Evolutionary conservation across 2,888 invertebrate species (phyloP).

Genomic region (Zhuqinia jingwanae): DNA sequence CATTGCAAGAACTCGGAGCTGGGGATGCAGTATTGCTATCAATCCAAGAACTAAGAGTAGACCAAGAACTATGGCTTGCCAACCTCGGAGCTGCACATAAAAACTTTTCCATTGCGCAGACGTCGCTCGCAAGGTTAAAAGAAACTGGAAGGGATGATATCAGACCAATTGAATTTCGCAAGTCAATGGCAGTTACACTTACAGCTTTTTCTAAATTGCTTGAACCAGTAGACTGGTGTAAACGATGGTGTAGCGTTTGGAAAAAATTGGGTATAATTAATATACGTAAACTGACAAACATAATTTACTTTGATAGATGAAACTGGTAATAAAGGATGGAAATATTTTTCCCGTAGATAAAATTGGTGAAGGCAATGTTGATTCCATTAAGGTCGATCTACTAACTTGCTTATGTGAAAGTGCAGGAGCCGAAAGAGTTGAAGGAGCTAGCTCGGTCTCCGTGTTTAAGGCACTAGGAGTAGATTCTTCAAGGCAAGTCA

Average conservation of each 20-base stretch:
- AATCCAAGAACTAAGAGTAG: conserved; percentile 43
- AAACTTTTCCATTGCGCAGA: conserved; percentile 11
- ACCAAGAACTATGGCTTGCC: conserved; percentile 58
- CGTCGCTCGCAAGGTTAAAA: conserved; percentile 14
- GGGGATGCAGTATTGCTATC: not conserved
- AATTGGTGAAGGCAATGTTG: not conserved
- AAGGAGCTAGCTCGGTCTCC: not conserved
- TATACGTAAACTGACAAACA: too few relatives aligned
- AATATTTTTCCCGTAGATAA: conserved; percentile 11
- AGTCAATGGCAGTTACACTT: conserved; percentile 37
- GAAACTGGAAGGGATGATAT: conserved; percentile 18
- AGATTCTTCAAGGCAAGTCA: conserved; percentile 18
- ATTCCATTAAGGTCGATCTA: conserved; percentile 45
- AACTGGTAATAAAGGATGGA: too few relatives aligned
- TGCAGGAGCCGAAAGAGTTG: not conserved
- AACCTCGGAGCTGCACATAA: conserved; percentile 39
- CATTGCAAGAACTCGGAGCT: not conserved
- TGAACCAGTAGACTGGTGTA: conserved; percentile 26
- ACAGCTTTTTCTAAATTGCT: conserved; percentile 15
- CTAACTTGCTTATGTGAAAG: conserved; percentile 27
- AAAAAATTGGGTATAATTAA: conserved; percentile 55
- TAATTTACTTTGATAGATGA: too few relatives aligned
- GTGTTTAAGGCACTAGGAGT: not conserved
- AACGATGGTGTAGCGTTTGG: conserved; percentile 54
- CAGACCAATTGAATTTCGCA: conserved; percentile 22